phyloP scores from a whole-genome alignment of 2,888 invertebrate species.

The Machimus rusticus region DNA sequence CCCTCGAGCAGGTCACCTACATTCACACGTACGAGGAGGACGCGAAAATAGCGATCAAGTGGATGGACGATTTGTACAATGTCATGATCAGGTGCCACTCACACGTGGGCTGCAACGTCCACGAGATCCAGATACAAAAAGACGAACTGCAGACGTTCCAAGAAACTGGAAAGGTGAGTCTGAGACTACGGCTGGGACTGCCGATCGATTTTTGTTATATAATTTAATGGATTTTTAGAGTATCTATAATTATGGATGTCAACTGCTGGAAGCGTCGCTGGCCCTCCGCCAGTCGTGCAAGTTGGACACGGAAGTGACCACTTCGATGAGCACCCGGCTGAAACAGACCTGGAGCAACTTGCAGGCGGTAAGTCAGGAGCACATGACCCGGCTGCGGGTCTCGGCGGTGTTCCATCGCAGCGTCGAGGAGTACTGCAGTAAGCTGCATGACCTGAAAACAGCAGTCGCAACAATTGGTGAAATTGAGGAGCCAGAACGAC shows the following conservation, averaged over 20 bases:
- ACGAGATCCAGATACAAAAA: constrained; percentile 78
- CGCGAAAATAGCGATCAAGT: constrained; percentile 76
- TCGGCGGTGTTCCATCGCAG: constrained; percentile 79
- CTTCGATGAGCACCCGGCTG: constrained; percentile 67
- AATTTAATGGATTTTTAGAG: constrained; percentile 65
- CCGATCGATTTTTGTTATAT: constrained; percentile 26
- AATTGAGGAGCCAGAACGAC: constrained; percentile 61
- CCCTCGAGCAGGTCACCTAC: constrained; percentile 79
- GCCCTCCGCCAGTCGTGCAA: constrained; percentile 77
- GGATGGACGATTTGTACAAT: constrained; percentile 78
- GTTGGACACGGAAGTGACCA: constrained; percentile 68
- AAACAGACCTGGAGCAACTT: constrained; percentile 75
- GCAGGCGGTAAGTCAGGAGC: constrained; percentile 75
- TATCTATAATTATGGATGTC: constrained; percentile 82
- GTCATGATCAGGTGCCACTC: constrained; percentile 74
- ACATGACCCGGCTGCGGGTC: constrained; percentile 77
- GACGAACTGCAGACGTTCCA: constrained; percentile 78
- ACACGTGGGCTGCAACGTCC: constrained; percentile 75
- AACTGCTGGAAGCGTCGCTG: constrained; percentile 77
- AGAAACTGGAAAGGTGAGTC: constrained; percentile 76
- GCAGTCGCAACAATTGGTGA: constrained; percentile 65
- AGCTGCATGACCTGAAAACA: constrained; percentile 68
- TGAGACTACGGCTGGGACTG: background rate
- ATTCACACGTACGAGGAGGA: constrained; percentile 80
- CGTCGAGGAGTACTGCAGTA: constrained; percentile 70